Evolutionary conservation across 2,113 vertebrate species (phyloP), one percentile per base, ranked within the genome.

Genomic region (Procavia capensis): DNA sequence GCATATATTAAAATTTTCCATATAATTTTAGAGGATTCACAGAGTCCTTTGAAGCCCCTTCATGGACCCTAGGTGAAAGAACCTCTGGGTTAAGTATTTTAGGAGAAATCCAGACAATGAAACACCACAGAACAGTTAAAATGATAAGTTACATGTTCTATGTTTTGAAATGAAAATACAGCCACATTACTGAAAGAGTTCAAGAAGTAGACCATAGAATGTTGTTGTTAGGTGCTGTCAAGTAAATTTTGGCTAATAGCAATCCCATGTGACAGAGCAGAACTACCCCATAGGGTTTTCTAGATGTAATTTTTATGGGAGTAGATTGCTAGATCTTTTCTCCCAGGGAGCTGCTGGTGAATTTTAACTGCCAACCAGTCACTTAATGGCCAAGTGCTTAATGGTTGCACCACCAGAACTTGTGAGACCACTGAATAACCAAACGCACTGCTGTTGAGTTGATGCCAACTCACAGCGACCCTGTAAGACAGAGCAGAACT

Each of bases 151-250:
- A 84, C 41, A 72, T 59, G 31, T 85, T 90, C 43, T 90, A 2
- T 57, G 36, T 68, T 94, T 90, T 88, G 50, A 68, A 94, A 76
- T 80, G 47, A 47, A 88, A 79, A 87, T 39, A 80, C 29, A 86
- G 45, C 29, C 27, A 74, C 14, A 39, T 97, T 54, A 50, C 31
- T 84, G 36, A 94, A 70, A 84, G 11, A 1, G 9, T 79, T 83
- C 25, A 90, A 95, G 85, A 83, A 87, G 90, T 87, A 68, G 59
- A 87, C 29, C 31, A 27, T 25, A 85, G 78, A 92, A 88, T 50
- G 25, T 63, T 63, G 61, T 63, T 63, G 50, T 54, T 54, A 54
- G 50, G 50, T 54, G 50, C 50, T 16, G 6, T 66, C n/a, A 72
- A 13, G n/a, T 31, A 9, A 9, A n/a, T 39, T 31, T 72, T 3